A percentile compares a stretch with the other conserved stretches of the same genome.
phyloP scores from a whole-genome alignment of 2,888 invertebrate genomes.

The Buathra laborator region DNA sequence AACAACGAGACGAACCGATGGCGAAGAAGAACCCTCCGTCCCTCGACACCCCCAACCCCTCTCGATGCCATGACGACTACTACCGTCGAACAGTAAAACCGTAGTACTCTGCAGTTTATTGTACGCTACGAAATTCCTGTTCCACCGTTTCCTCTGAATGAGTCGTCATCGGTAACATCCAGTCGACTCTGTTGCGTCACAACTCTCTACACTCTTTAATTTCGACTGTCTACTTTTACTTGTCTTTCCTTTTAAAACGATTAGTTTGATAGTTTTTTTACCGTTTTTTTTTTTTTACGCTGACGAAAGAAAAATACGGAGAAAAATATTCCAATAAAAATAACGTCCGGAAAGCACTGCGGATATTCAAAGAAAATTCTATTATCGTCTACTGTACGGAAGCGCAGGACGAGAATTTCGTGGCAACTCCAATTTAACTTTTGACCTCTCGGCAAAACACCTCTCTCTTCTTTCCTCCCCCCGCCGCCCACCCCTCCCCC shows the following conservation, averaged over 20 bases:
- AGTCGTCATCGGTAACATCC: conserved; percentile 50
- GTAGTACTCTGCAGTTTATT: not conserved
- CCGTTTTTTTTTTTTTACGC: not conserved
- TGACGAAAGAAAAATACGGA: not conserved
- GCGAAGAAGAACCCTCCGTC: conserved; percentile 55
- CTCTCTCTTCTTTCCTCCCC: not conserved
- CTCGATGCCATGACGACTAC: conserved; percentile 73
- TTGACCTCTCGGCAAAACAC: conserved; percentile 3
- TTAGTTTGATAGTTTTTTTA: not conserved
- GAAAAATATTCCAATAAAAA: not conserved
- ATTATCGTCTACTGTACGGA: conserved; percentile 10
- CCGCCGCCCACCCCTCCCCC: too few species aligned
- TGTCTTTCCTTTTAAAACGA: not conserved
- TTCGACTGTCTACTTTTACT: not conserved
- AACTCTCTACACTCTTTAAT: conserved; percentile 15
- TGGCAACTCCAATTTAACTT: conserved; percentile 37
- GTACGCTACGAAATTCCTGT: conserved; percentile 55
- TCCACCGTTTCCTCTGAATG: conserved; percentile 47
- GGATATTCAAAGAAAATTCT: conserved; percentile 29
- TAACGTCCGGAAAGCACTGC: not conserved
- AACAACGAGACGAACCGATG: conserved; percentile 55
- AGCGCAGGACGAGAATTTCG: not conserved
- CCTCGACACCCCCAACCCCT: conserved; percentile 35
- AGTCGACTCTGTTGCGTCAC: not conserved
- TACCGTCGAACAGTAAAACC: conserved; percentile 45